A percentile compares a stretch with the other conserved stretches of the same genome.
Evolutionary conservation across 2,888 invertebrate genomes (phyloP).

Genomic region (Bimastos eiseni): DNA sequence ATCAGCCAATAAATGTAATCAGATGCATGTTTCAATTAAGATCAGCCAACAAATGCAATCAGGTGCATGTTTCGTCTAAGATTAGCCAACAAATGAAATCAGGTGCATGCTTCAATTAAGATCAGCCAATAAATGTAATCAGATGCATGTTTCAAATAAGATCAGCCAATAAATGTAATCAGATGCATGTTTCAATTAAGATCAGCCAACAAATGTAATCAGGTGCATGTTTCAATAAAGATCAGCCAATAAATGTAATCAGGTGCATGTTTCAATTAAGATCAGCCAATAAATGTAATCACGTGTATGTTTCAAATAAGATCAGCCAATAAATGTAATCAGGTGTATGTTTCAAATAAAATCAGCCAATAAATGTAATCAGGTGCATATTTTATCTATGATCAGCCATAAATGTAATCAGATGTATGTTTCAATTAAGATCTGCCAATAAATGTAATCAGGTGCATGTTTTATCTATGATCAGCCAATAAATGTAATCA

Average conservation of each 20-base stretch:
- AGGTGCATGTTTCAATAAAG: neutral
- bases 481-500: neutral
- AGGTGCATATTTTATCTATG: neutral
- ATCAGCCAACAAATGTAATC: neutral
- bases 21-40: neutral
- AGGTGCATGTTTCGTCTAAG: neutral
- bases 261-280: neutral
- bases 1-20: neutral
- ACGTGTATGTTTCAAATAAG: neutral
- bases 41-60: neutral
- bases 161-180: neutral
- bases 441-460: neutral
- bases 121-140: neutral
- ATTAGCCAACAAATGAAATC: neutral
- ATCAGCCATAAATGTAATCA: neutral
- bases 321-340: neutral
- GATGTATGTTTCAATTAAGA: neutral
- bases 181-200: neutral
- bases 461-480: neutral
- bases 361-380: neutral
- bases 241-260: neutral
- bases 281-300: neutral
- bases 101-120: neutral
- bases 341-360: neutral
- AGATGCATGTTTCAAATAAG: neutral